Base-by-base conservation (phyloP, 2,113 vertebrate species). In the Eublepharis macularius region DNA sequence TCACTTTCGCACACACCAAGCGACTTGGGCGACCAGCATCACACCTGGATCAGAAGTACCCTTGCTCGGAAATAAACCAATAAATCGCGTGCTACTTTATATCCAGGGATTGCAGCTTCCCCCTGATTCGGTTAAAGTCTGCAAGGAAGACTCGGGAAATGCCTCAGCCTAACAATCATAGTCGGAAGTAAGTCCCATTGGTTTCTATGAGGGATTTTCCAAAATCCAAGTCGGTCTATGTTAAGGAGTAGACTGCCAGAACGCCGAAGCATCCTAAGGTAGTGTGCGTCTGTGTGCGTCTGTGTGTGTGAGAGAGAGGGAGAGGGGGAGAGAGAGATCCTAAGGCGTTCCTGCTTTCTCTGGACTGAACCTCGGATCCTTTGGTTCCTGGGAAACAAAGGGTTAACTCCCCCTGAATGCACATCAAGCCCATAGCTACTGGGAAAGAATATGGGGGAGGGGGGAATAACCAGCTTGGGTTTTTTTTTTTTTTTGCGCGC, bases 401-500 rank as follows among this genome's bases (percentile, higher is more conserved):
- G 96, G 98, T 98, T 99, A 98, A 98, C 96, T 95, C 95, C 91
- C 95, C 96, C 96, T 97, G 98, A 97, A 97, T 97, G 96, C 95
- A 96, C 97, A 97, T 96, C 97, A 96, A 96, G 96, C 96, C 95
- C 97, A 97, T 97, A 98, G 97, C 97, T 97, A 97, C 96, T 97
- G 97, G 97, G 97, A 97, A 98, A 98, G 98, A 98, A 98, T 98
- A 98, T 99, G 96, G 96, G 96, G 66, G 83, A 74, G 80, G 69
- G 36, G 96, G 91, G 97, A 98, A 99, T 98, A 99, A 99, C 98
- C 98, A 98, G 97, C 97, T 98, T 98, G n/a, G n/a, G n/a, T 94
- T 92, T 89, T 51, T 54, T 29, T 21, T 75, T 66, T 57, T 93
- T 92, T 97, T 51, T 51, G 24, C 49, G 49, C 66, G 9, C 65